Evolutionary conservation across 2,888 invertebrate genomes (phyloP).

Genomic region (Agrochola lychnidis): DNA sequence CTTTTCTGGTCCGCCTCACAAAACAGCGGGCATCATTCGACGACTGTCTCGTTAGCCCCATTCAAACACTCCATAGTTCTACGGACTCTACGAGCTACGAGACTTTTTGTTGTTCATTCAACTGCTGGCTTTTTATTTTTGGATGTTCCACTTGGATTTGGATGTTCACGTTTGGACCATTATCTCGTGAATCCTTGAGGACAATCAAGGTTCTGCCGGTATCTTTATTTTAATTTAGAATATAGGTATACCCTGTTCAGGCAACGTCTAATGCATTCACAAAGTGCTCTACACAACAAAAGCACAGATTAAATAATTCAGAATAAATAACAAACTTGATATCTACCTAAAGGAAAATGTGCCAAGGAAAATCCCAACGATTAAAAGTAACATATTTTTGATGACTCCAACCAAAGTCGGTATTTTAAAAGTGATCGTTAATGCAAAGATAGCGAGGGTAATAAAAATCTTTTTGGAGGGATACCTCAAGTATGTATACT

Average conservation of each 20-base stretch:
- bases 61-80: slow-evolving; percentile 72
- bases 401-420: slow-evolving; percentile 6
- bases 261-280: neutral
- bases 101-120: slow-evolving; percentile 73
- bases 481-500: slow-evolving; percentile 56
- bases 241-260: neutral
- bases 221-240: neutral
- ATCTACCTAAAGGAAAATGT: neutral
- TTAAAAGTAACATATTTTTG: slow-evolving; percentile 20
- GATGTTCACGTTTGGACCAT: slow-evolving; percentile 27
- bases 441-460: slow-evolving; percentile 24
- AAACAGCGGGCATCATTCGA: slow-evolving; percentile 74
- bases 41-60: slow-evolving; percentile 83
- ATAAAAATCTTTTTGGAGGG: slow-evolving; percentile 35
- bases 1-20: slow-evolving; percentile 70
- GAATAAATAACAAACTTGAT: slow-evolving; percentile 5
- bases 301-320: neutral
- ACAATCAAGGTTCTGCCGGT: neutral
- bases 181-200: slow-evolving; percentile 11
- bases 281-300: neutral
- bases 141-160: slow-evolving; percentile 47
- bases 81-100: slow-evolving; percentile 73
- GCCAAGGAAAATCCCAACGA: slow-evolving; percentile 38
- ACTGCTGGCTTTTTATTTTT: slow-evolving; percentile 68
- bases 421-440: slow-evolving; percentile 27